These are phyloP conservation scores for Rousettus leschenaultii DNA, from an alignment of 2,113 vertebrate species.

Conservation along the genomic window DNA sequence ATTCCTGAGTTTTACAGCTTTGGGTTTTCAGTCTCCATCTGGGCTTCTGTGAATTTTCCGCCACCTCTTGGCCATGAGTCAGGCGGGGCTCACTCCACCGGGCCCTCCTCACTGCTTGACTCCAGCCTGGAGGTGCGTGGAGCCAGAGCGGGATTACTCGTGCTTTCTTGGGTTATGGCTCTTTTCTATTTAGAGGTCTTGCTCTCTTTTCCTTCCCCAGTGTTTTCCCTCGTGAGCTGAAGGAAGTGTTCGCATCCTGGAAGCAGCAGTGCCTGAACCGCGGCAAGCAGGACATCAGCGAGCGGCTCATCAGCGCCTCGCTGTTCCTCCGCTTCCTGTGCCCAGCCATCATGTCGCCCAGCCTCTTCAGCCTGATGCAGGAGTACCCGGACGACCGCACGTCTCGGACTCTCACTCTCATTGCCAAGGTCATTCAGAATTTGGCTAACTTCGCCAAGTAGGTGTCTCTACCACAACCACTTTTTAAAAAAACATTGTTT, in stretches of 20 bases:
- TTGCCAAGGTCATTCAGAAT: slow-evolving; percentile 99
- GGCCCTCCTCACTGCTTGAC: background rate
- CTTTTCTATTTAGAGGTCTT: background rate
- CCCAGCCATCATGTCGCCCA: slow-evolving; percentile 98
- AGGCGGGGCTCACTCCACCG: background rate
- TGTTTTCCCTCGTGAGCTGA: slow-evolving; percentile 96
- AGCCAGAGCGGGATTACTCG: background rate
- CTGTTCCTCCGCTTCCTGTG: slow-evolving; percentile 97
- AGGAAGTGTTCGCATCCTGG: slow-evolving; percentile 96
- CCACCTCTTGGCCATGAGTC: background rate
- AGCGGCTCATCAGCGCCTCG: slow-evolving; percentile 95
- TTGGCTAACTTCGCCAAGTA: slow-evolving; percentile 98
- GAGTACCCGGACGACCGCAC: slow-evolving; percentile 96
- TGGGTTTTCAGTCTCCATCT: slow-evolving; percentile 34
- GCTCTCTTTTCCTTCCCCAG: slow-evolving; percentile 75
- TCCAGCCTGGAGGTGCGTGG: background rate
- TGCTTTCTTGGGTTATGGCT: background rate
- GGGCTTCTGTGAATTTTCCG: background rate
- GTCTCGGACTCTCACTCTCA: slow-evolving; percentile 93
- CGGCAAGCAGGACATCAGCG: slow-evolving; percentile 93
- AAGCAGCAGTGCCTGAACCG: slow-evolving; percentile 92
- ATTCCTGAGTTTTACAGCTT: slow-evolving; percentile 2
- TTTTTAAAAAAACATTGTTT: background rate
- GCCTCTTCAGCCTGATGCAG: slow-evolving; percentile 96
- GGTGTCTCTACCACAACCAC: slow-evolving; percentile 60